Evolutionary conservation across 1,140 invertebrate genomes (phyloP).

Genomic region (Danaus melanippus): DNA sequence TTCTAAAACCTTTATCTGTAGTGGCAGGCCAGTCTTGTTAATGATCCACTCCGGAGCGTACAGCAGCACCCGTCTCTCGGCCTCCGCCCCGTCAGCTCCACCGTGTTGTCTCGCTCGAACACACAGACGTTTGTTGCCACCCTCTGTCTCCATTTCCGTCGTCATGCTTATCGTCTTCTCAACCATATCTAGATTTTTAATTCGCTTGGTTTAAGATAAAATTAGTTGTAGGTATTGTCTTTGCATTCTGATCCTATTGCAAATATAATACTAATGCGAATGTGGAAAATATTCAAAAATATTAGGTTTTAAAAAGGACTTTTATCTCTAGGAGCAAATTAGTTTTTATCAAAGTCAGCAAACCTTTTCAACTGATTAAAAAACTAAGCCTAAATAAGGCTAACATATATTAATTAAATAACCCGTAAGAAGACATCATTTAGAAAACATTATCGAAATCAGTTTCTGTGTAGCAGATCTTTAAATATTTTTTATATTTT

Average conservation of each 20-base stretch:
- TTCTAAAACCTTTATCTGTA: constrained; percentile 81
- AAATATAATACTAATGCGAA: no score
- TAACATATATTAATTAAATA: no score
- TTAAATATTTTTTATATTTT: background rate
- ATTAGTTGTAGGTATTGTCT: background rate
- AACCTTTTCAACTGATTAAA: no score
- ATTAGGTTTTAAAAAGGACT: no score
- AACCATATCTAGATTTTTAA: constrained; percentile 35
- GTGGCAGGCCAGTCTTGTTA: constrained; percentile 86
- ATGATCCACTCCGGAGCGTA: constrained; percentile 93
- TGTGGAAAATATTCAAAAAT: no score
- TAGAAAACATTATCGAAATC: no score
- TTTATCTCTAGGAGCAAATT: no score
- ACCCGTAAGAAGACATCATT: no score
- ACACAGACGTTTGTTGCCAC: constrained; percentile 77
- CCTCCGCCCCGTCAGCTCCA: constrained; percentile 68
- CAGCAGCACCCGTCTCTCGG: constrained; percentile 73
- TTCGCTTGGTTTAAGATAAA: background rate
- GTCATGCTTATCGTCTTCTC: constrained; percentile 75
- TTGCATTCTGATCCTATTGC: no score
- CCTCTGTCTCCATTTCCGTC: constrained; percentile 77
- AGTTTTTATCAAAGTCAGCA: no score
- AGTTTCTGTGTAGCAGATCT: no score
- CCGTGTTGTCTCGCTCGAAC: constrained; percentile 78
- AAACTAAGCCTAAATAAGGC: no score